Conservation (phyloP, 1,140 invertebrate species). For the Trichomalopsis sarcophagae region DNA sequence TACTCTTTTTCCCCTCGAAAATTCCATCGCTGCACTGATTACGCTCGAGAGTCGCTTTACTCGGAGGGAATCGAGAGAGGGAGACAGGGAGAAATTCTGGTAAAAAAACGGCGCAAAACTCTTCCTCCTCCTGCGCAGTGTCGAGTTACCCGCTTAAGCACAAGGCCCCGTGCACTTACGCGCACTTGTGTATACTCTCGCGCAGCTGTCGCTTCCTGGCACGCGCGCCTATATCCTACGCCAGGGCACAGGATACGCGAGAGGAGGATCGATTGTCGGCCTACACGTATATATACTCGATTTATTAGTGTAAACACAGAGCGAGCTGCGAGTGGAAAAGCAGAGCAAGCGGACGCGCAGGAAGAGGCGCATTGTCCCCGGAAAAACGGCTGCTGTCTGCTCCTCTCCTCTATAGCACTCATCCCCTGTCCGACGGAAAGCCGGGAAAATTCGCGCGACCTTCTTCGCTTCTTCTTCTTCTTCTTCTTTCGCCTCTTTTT, state of each 20-base stretch:
- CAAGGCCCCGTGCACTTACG: neutral
- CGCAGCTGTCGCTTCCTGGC: constrained; percentile 62
- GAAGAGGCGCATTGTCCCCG: constrained; percentile 52
- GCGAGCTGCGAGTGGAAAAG: no score
- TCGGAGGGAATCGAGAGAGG: neutral
- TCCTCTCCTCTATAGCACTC: neutral
- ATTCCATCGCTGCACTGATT: neutral
- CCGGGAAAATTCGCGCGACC: neutral
- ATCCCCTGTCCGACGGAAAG: neutral
- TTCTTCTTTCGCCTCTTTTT: neutral
- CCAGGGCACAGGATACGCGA: constrained; percentile 49
- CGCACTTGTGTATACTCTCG: constrained; percentile 21
- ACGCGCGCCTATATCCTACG: constrained; percentile 59
- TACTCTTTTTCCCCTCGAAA: neutral
- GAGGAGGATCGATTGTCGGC: constrained; percentile 57
- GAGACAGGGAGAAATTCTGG: no score
- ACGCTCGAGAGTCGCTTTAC: neutral
- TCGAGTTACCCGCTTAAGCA: constrained; percentile 36
- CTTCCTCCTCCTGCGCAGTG: neutral
- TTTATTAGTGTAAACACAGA: neutral
- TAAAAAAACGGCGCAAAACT: no score
- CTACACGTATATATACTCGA: neutral
- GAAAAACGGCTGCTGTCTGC: constrained; percentile 65
- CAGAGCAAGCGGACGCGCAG: neutral
- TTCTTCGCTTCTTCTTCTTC: neutral